Evolutionary conservation across 2,113 vertebrate species (phyloP).

Genomic region (Silurus meridionalis): DNA sequence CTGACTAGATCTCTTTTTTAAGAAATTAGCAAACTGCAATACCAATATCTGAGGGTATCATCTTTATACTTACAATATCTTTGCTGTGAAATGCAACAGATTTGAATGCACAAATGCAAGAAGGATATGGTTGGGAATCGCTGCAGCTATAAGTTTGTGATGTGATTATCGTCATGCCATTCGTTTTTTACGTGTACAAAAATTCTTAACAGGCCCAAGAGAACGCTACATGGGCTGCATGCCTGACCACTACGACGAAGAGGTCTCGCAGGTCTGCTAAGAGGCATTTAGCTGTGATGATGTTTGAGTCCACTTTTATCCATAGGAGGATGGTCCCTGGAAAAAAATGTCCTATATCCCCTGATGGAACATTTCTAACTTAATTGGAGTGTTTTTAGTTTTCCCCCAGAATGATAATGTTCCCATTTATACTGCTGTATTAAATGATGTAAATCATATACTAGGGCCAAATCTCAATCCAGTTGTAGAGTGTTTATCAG

Average conservation of each 20-base stretch:
- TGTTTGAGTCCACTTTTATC: neutral
- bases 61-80: too few species aligned
- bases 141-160: neutral
- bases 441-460: neutral
- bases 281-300: neutral
- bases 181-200: neutral
- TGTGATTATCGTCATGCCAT: neutral
- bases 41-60: neutral
- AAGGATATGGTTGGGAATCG: neutral
- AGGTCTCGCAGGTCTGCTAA: neutral
- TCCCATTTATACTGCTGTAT: neutral
- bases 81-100: neutral
- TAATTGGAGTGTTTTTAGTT: neutral
- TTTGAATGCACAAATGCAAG: too few species aligned
- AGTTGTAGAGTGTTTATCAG: neutral
- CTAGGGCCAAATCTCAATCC: neutral
- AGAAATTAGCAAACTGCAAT: neutral
- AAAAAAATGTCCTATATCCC: neutral
- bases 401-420: neutral
- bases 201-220: neutral
- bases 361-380: neutral
- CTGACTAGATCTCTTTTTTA: neutral
- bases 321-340: neutral
- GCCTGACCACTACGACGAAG: neutral
- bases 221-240: neutral